phyloP scores from a whole-genome alignment of 2,797 vertebrate species.

The Phoeniculus purpureus region DNA sequence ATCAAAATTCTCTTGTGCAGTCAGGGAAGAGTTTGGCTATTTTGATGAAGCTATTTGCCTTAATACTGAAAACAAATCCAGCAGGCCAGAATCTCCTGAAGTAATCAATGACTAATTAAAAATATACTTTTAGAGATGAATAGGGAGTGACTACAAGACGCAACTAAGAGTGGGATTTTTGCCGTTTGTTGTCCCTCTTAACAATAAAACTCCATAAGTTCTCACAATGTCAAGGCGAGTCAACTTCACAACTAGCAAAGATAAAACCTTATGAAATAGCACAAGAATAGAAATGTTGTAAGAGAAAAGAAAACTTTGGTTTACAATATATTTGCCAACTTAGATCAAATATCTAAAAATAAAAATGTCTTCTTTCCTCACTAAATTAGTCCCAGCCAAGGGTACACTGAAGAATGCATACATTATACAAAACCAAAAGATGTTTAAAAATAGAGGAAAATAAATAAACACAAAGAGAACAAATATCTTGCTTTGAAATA shows the following conservation, averaged over 20 bases:
- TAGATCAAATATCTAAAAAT: constrained; percentile 33
- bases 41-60: neutral
- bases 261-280: neutral
- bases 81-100: neutral
- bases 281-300: neutral
- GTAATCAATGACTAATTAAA: neutral
- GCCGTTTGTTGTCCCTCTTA: neutral
- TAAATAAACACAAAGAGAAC: constrained; percentile 13
- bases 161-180: neutral
- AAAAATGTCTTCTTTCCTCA: constrained; percentile 35
- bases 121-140: neutral
- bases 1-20: rapidly evolving
- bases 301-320: neutral
- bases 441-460: constrained; percentile 42
- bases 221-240: constrained; percentile 9
- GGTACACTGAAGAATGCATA: neutral
- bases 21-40: rapidly evolving
- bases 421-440: constrained; percentile 1
- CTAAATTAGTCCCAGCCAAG: constrained; percentile 22
- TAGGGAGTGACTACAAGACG: neutral
- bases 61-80: neutral
- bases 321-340: neutral
- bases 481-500: constrained; percentile 19
- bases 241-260: constrained; percentile 7
- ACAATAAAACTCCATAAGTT: neutral